Evolutionary conservation across 2,888 invertebrate genomes (phyloP), one percentile per base, ranked within the genome.

Genomic region (Thalpophila matura): DNA sequence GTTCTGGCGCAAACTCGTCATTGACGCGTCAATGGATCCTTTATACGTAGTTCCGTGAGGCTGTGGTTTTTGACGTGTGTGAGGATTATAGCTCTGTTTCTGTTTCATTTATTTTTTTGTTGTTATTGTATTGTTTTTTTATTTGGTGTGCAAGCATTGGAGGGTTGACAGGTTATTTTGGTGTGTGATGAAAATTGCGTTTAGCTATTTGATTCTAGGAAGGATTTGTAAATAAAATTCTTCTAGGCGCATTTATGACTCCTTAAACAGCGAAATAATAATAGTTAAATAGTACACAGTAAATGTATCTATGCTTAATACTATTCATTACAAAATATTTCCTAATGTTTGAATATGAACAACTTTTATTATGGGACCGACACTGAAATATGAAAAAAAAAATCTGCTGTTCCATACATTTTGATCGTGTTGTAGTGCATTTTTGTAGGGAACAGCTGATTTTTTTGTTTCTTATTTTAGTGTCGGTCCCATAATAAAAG

Each of bases 1-100:
- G 81, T 76, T 72, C 69, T 60, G 69, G 64, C 60, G 61, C 66
- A 69, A 69, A 73, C 50, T 67, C 71, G 81, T 80, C 82, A 77
- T 50, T 66, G 74, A 74, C 70, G 71, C 58, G 53, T 72, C 67
- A 69, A 57, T 66, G 49, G 46, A 27, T 49, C 62, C 37, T 63
- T 58, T 74, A 54, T 64, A 45, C 22, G 20, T 38, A 43, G 60
- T 50, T 58, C 59, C 27, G 56, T 58, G 55, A 65, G 40, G 4
- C 51, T 65, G 58, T 56, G 69, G 56, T 43, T 60, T 60, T 54
- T 35, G 35, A 46, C 18, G 27, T 42, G 38, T 69, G 26, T 22
- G 40, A 33, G 14, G 59, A 50, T 70, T 49, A 60, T 50, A 59
- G 71, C 71, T 70, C 54, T 45, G 42, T 75, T 64, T 56, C 27